Conservation (phyloP, 2,888 invertebrate species). For the Meandrusa payeni region DNA sequence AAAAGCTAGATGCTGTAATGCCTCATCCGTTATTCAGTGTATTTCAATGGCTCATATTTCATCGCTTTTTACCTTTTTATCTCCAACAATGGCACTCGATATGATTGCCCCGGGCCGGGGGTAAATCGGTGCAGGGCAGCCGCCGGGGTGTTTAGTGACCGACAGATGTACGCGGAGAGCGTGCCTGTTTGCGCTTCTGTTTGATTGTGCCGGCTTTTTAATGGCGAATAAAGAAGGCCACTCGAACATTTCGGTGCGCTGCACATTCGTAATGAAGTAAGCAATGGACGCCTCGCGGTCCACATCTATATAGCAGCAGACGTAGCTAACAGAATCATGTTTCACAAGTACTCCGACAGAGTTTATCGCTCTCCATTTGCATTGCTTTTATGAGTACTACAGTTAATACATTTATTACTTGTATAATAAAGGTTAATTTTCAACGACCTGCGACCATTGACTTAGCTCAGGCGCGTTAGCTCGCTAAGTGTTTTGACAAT, state of each 20-base stretch:
- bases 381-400: too few species aligned
- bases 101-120: slow-evolving; percentile 54
- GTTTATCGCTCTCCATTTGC: too few species aligned
- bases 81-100: slow-evolving; percentile 65
- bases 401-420: too few species aligned
- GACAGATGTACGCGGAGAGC: slow-evolving; percentile 39
- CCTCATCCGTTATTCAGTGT: slow-evolving; percentile 23
- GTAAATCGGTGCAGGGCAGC: slow-evolving; percentile 28
- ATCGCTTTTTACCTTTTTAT: slow-evolving; percentile 61
- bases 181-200: slow-evolving; percentile 10
- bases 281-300: slow-evolving; percentile 1
- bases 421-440: too few species aligned
- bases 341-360: neutral
- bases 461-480: too few species aligned
- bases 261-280: slow-evolving; percentile 2
- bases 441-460: too few species aligned
- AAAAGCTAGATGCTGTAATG: too few species aligned
- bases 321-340: neutral
- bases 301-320: too few species aligned
- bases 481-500: too few species aligned
- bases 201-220: slow-evolving; percentile 18
- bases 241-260: slow-evolving; percentile 11
- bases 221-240: slow-evolving; percentile 17
- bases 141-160: slow-evolving; percentile 29
- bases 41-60: slow-evolving; percentile 16